Conservation (phyloP, 2,113 vertebrate species). For the Chaetodon auriga region DNA sequence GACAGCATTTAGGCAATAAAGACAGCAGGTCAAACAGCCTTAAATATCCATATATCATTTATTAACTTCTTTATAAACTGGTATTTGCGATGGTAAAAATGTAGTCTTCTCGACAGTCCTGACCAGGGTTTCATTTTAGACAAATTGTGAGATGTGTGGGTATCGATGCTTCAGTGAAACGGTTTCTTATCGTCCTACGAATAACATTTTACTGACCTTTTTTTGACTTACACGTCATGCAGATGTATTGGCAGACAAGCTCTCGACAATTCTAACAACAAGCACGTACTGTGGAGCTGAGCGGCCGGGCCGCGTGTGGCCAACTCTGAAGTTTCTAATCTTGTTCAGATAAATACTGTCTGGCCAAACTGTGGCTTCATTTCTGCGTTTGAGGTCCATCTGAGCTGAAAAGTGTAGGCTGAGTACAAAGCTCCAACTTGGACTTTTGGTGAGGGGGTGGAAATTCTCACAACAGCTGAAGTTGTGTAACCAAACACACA, state of each 20-base stretch:
- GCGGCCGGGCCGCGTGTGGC: conserved; percentile 4
- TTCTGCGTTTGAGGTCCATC: conserved; percentile 19
- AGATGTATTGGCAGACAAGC: conserved; percentile 25
- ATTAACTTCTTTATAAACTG: conserved; percentile 70
- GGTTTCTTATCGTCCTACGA: background rate
- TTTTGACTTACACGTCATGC: conserved; percentile 41
- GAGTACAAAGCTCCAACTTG: conserved; percentile 31
- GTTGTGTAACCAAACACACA: conserved; percentile 28
- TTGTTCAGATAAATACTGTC: conserved; percentile 35
- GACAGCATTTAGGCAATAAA: background rate
- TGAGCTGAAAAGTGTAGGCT: conserved; percentile 41
- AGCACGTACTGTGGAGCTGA: conserved; percentile 22
- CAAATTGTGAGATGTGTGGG: conserved; percentile 15
- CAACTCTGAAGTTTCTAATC: background rate
- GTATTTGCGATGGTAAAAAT: conserved; percentile 57
- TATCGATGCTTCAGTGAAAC: background rate
- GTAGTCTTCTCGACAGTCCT: conserved; percentile 25
- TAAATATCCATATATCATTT: conserved; percentile 68
- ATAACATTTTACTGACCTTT: conserved; percentile 1
- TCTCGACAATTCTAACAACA: conserved; percentile 27
- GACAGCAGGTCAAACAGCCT: background rate
- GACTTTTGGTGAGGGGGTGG: conserved; percentile 66
- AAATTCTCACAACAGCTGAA: conserved; percentile 64
- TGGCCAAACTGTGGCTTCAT: conserved; percentile 15
- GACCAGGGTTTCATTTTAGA: conserved; percentile 52